A percentile compares a stretch with the other conserved stretches of the same genome.
Conservation (phyloP, 2,888 invertebrate species). For the Papilio elwesi region DNA sequence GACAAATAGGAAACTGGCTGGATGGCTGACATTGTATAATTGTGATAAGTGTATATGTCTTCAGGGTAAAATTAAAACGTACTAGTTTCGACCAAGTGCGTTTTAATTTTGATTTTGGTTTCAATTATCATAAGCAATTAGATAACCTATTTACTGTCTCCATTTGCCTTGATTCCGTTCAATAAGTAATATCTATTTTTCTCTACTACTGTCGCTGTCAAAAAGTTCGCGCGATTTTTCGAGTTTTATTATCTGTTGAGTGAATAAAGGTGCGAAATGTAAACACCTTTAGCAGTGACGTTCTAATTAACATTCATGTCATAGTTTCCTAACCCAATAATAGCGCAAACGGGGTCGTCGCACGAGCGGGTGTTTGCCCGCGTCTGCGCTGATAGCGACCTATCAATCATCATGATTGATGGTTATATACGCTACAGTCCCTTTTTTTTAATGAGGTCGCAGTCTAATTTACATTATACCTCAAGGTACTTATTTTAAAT, state of each 20-base stretch:
- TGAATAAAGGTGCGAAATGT: slow-evolving; percentile 49
- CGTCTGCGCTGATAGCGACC: slow-evolving; percentile 44
- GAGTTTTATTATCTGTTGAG: slow-evolving; percentile 7
- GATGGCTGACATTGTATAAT: too few species aligned
- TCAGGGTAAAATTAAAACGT: too few species aligned
- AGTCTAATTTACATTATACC: slow-evolving; percentile 31
- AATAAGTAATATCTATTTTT: neutral
- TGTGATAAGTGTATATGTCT: too few species aligned
- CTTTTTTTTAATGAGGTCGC: slow-evolving; percentile 52
- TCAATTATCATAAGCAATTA: too few species aligned
- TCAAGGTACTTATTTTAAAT: slow-evolving; percentile 29
- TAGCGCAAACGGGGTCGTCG: slow-evolving; percentile 58
- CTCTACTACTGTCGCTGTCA: slow-evolving; percentile 3
- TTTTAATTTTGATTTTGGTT: too few species aligned
- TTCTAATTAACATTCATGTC: slow-evolving; percentile 58
- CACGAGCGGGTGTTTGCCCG: slow-evolving; percentile 48
- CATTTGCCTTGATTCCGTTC: too few species aligned
- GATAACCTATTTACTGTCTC: too few species aligned
- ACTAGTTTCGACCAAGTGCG: too few species aligned
- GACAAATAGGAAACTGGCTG: neutral
- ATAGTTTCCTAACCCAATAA: slow-evolving; percentile 62
- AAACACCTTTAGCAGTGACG: slow-evolving; percentile 40
- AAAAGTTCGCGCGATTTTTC: slow-evolving; percentile 18
- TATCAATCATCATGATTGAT: slow-evolving; percentile 77
- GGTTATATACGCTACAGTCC: slow-evolving; percentile 55